These are phyloP conservation scores for Indicator maculatus DNA, from an alignment of 2,113 vertebrate genomes.

Conservation along the genomic window DNA sequence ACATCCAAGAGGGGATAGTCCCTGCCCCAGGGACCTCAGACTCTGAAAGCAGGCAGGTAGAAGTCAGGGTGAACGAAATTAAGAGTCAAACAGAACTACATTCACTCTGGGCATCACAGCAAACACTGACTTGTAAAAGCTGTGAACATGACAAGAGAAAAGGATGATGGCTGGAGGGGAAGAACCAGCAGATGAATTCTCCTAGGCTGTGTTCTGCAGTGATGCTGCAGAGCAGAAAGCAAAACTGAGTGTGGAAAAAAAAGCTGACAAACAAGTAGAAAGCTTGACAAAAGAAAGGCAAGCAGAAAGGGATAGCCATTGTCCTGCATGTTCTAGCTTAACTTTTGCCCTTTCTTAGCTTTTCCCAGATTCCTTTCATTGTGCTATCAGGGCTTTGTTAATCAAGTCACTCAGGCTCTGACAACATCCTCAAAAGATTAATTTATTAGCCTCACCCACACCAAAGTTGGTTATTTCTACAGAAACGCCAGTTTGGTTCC, in stretches of 20 bases:
- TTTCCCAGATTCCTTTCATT: neutral
- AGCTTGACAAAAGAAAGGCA: neutral
- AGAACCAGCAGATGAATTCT: neutral
- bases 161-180: neutral
- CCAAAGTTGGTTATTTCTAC: neutral
- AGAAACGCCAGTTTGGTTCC: neutral
- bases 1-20: neutral
- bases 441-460: neutral
- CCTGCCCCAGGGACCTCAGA: neutral
- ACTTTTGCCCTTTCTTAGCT: neutral
- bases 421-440: neutral
- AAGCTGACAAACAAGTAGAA: neutral
- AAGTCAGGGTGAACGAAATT: neutral
- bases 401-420: neutral
- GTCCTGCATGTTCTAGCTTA: neutral
- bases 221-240: neutral
- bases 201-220: neutral
- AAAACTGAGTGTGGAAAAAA: neutral
- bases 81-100: neutral
- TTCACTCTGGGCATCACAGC: neutral
- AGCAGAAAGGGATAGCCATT: neutral
- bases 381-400: neutral
- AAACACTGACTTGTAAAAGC: neutral
- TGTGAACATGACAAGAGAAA: neutral
- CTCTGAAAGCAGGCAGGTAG: neutral